A percentile compares a stretch with the other conserved stretches of the same genome.
These are phyloP conservation scores for Thamnophis elegans DNA, from an alignment of 2,797 vertebrate species.

Conservation along the genomic window DNA sequence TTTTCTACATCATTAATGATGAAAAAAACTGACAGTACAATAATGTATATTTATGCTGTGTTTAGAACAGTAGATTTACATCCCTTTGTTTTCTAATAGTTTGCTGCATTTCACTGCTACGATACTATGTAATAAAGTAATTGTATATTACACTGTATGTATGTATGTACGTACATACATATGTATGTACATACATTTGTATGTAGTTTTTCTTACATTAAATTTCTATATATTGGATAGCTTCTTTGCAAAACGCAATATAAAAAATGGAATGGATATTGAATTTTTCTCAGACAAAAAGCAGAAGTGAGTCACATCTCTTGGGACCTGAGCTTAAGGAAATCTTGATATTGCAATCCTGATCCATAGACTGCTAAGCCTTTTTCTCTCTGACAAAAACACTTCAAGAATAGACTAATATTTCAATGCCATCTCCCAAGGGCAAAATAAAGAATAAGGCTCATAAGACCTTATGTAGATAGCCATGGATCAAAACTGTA, in stretches of 20 bases:
- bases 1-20: conserved; percentile 68
- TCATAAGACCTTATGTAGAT: background rate
- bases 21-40: conserved; percentile 62
- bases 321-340: background rate
- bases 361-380: background rate
- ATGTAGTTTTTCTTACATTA: conserved; percentile 10
- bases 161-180: too few species aligned
- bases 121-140: background rate
- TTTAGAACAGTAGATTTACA: conserved; percentile 57
- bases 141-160: too few species aligned
- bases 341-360: conserved; percentile 11
- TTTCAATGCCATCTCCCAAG: conserved; percentile 20
- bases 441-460: conserved; percentile 14
- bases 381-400: background rate
- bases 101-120: background rate
- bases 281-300: background rate
- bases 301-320: background rate
- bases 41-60: conserved; percentile 52
- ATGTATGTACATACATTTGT: background rate
- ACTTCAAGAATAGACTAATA: background rate
- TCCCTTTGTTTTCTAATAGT: conserved; percentile 40
- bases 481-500: conserved; percentile 13
- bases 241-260: background rate
- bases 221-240: conserved; percentile 34
- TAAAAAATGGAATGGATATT: background rate